Percentiles rank a stretch among this genome's conserved stretches.
phyloP scores from a whole-genome alignment of 2,113 vertebrate species.

The Myiopsitta monachus region DNA sequence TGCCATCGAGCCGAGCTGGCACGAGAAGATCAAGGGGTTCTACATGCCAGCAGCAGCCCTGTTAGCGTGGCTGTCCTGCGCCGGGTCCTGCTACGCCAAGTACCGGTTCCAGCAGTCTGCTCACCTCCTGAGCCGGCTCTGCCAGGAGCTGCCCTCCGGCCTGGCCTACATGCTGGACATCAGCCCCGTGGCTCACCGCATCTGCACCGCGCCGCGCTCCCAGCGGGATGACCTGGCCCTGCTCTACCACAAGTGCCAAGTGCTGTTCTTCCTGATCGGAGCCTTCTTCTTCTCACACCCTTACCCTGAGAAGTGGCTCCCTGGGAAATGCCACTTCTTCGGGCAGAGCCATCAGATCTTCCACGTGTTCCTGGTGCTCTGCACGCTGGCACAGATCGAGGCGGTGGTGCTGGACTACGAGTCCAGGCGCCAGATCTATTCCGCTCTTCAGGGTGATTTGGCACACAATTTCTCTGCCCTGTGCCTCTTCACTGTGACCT shows the following conservation, averaged over 20 bases:
- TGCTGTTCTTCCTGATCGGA: constrained; percentile 88
- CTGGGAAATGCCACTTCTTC: constrained; percentile 87
- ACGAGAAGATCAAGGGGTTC: constrained; percentile 73
- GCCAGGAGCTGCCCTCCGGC: constrained; percentile 89
- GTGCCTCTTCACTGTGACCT: constrained; percentile 84
- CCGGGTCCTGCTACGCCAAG: constrained; percentile 92
- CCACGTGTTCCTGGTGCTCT: constrained; percentile 88
- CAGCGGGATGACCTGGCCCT: constrained; percentile 76
- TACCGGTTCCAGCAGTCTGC: constrained; percentile 77
- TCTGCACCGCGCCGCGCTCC: constrained; percentile 67
- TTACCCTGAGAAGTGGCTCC: constrained; percentile 91
- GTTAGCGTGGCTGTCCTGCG: constrained; percentile 91
- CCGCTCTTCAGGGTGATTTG: constrained; percentile 80
- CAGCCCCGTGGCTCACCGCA: constrained; percentile 89
- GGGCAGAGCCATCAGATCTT: constrained; percentile 97
- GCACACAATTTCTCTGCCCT: constrained; percentile 83
- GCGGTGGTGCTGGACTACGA: constrained; percentile 87
- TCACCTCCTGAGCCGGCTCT: constrained; percentile 78
- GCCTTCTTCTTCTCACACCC: constrained; percentile 92
- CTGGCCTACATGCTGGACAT: constrained; percentile 92
- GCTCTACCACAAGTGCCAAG: constrained; percentile 87
- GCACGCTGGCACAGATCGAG: constrained; percentile 91
- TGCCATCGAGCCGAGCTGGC: constrained; percentile 85
- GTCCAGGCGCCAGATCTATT: constrained; percentile 81
- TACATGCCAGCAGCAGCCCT: constrained; percentile 83